Conservation (phyloP, 2,113 vertebrate genomes). For the Anser cygnoides region DNA sequence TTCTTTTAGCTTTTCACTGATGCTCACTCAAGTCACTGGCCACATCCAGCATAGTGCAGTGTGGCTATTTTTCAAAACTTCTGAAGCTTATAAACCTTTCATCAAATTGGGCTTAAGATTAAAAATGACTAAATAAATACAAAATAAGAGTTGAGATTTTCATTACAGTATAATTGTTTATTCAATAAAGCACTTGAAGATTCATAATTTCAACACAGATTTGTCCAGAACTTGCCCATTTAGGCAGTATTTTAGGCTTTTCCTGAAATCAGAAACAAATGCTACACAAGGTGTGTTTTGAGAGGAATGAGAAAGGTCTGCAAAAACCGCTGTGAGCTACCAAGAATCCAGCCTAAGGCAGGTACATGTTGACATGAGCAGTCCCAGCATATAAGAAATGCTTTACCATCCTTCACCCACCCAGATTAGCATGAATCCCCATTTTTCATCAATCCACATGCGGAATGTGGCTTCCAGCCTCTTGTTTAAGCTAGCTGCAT, state of each 20-base stretch:
- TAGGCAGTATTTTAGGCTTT: not conserved
- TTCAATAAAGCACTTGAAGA: not conserved
- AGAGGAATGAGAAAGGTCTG: not conserved
- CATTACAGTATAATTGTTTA: not conserved
- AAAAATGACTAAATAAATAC: not conserved
- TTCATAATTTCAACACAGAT: not conserved
- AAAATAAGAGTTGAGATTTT: not conserved
- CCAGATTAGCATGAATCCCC: not conserved
- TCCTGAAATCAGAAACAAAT: not conserved
- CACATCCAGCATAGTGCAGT: not conserved
- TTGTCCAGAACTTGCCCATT: not conserved
- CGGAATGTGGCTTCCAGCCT: not conserved
- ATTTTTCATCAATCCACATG: not conserved
- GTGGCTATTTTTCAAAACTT: not conserved
- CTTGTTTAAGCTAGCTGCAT: not conserved
- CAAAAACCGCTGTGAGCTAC: not conserved
- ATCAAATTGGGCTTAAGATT: not conserved
- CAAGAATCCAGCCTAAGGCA: not conserved
- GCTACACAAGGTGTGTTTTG: not conserved
- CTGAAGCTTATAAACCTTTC: not conserved
- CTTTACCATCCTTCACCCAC: slow-evolving; percentile 9
- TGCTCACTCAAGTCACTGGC: not conserved
- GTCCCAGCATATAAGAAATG: not conserved
- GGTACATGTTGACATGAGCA: not conserved
- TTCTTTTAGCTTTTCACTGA: not conserved